These are phyloP conservation scores for Psilopsiagon aymara DNA, from an alignment of 2,113 vertebrate species.

Conservation along the genomic window DNA sequence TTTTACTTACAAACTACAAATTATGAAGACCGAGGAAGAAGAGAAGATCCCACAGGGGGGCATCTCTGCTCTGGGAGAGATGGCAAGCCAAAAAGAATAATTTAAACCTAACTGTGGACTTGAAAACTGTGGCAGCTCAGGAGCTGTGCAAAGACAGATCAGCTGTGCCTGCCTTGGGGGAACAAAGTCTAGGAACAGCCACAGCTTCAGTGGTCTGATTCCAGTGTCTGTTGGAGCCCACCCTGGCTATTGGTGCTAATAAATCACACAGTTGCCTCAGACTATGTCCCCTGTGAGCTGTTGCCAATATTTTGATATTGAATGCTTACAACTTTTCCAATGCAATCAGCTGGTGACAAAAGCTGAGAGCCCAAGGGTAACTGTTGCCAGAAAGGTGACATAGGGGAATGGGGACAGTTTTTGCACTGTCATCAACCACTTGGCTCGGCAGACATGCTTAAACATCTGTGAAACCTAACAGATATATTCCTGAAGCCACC, in stretches of 20 bases:
- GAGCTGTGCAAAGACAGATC: neutral
- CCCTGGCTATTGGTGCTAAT: neutral
- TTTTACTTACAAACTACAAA: neutral
- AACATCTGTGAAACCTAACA: neutral
- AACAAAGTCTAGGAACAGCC: neutral
- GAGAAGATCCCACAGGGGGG: neutral
- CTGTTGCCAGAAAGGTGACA: neutral
- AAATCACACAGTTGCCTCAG: neutral
- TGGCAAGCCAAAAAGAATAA: neutral
- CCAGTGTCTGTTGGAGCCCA: neutral
- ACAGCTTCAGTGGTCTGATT: neutral
- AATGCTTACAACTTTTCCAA: neutral
- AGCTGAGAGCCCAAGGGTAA: neutral
- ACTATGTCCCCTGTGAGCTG: neutral
- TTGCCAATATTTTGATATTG: neutral
- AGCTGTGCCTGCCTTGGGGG: neutral
- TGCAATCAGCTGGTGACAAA: neutral
- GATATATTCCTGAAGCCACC: neutral
- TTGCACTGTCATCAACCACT: neutral
- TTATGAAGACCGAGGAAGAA: neutral
- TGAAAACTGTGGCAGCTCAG: neutral
- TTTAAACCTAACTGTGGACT: neutral
- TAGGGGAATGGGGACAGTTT: neutral
- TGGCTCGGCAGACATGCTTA: neutral
- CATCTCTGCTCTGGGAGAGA: neutral